Percentiles rank a stretch among this genome's conserved stretches.
phyloP scores from a whole-genome alignment of 2,888 invertebrate genomes.

The Xestia xanthographa region DNA sequence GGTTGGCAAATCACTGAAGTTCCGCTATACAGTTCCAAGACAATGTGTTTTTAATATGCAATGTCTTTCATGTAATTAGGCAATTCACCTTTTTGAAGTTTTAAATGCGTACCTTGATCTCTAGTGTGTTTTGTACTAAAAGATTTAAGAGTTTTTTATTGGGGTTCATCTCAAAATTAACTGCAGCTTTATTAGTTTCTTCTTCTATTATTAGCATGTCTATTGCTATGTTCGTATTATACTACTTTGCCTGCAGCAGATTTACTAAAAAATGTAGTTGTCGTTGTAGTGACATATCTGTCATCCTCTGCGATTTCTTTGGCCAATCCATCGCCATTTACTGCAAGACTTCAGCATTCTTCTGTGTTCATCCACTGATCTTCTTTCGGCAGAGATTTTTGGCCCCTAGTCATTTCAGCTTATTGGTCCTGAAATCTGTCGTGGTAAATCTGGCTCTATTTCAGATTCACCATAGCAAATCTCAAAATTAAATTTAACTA shows the following conservation, averaged over 20 bases:
- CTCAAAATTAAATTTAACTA: background rate
- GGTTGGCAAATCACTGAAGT: conserved; percentile 35
- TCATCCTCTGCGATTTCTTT: background rate
- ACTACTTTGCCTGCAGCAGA: background rate
- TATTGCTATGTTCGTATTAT: background rate
- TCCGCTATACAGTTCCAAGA: conserved; percentile 34
- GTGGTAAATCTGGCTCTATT: background rate
- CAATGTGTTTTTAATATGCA: conserved; percentile 25
- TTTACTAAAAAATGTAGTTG: background rate
- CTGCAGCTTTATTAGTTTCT: background rate
- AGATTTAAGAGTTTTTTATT: background rate
- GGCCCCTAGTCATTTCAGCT: background rate
- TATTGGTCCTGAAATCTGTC: background rate
- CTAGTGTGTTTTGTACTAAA: background rate
- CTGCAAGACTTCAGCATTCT: background rate
- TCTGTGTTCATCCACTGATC: background rate
- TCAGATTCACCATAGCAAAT: background rate
- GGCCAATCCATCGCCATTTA: background rate
- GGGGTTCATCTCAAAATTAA: background rate
- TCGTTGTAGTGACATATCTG: background rate
- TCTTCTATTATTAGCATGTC: background rate
- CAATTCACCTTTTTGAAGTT: conserved; percentile 27
- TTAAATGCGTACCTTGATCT: conserved; percentile 14
- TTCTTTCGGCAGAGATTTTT: background rate
- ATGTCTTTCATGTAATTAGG: conserved; percentile 9